Conservation (phyloP, 2,797 vertebrate species). For the Galaxias olidus region DNA sequence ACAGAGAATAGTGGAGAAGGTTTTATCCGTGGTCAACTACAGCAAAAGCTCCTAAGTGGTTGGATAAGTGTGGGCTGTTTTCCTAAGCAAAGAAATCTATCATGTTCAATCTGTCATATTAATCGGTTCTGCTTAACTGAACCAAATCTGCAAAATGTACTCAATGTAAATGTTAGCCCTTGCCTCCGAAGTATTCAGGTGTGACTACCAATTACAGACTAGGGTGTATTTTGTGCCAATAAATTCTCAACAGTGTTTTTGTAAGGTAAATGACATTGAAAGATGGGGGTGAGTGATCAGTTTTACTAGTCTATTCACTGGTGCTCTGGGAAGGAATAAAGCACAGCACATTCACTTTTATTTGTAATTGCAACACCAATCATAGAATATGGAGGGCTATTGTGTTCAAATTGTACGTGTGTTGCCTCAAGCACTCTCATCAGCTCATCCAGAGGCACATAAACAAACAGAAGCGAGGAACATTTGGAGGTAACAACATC, state of each 20-base stretch:
- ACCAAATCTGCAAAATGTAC: conserved; percentile 66
- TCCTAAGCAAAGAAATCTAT: conserved; percentile 62
- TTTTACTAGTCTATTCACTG: conserved; percentile 15
- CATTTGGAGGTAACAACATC: conserved; percentile 42
- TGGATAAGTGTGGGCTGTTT: conserved; percentile 44
- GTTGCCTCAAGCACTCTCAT: conserved; percentile 56
- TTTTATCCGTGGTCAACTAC: conserved; percentile 44
- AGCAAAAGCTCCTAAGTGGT: conserved; percentile 42
- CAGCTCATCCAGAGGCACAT: conserved; percentile 50
- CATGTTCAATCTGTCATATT: conserved; percentile 76
- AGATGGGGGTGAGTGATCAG: conserved; percentile 14
- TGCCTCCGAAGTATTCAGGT: conserved; percentile 71
- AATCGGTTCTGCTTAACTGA: conserved; percentile 80
- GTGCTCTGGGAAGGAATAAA: conserved; percentile 13
- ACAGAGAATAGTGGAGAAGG: conserved; percentile 36
- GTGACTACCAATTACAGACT: conserved; percentile 67
- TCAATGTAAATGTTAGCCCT: conserved; percentile 70
- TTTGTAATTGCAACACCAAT: conserved; percentile 32
- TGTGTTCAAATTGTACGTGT: conserved; percentile 35
- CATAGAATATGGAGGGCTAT: conserved; percentile 32
- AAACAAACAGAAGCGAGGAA: conserved; percentile 52
- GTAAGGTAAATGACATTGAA: conserved; percentile 33
- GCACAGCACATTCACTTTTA: conserved; percentile 19
- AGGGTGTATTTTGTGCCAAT: conserved; percentile 38
- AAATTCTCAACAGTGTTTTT: conserved; percentile 26